Percentiles rank a stretch among this genome's conserved stretches.
These are phyloP conservation scores for Apaloderma vittatum DNA, from an alignment of 2,113 vertebrate species.

Conservation along the genomic window DNA sequence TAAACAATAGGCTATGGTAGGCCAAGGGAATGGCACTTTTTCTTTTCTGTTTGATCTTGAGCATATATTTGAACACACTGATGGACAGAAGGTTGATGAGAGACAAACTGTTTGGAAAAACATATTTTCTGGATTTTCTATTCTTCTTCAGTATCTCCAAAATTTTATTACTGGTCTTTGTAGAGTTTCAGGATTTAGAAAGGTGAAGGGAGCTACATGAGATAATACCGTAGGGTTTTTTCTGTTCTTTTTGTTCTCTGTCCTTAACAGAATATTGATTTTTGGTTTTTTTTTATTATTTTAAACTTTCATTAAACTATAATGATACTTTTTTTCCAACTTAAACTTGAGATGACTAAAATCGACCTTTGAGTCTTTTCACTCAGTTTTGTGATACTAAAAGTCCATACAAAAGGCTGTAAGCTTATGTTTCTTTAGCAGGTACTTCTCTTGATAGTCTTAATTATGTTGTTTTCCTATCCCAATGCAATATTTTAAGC, in stretches of 20 bases:
- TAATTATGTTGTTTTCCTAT: constrained; percentile 36
- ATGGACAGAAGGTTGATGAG: background rate
- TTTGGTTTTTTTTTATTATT: background rate
- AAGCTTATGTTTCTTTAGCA: background rate
- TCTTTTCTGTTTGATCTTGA: background rate
- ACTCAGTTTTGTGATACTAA: background rate
- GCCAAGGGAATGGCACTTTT: background rate
- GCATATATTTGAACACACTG: background rate
- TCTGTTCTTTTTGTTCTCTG: background rate
- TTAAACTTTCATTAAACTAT: background rate
- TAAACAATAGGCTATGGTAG: background rate
- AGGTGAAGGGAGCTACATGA: background rate
- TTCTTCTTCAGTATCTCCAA: background rate
- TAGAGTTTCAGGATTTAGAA: background rate
- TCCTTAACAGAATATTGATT: background rate
- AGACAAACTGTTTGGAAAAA: background rate
- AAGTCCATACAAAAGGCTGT: background rate
- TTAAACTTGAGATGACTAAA: background rate
- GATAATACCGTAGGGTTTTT: background rate
- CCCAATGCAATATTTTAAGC: constrained; percentile 17
- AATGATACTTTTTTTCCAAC: background rate
- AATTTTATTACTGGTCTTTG: background rate
- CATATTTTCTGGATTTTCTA: background rate
- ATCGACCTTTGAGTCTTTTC: background rate
- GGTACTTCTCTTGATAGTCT: background rate